Percentiles rank a stretch among this genome's conserved stretches.
Evolutionary conservation across 2,113 vertebrate genomes (phyloP).

Genomic region (Hylia prasina): DNA sequence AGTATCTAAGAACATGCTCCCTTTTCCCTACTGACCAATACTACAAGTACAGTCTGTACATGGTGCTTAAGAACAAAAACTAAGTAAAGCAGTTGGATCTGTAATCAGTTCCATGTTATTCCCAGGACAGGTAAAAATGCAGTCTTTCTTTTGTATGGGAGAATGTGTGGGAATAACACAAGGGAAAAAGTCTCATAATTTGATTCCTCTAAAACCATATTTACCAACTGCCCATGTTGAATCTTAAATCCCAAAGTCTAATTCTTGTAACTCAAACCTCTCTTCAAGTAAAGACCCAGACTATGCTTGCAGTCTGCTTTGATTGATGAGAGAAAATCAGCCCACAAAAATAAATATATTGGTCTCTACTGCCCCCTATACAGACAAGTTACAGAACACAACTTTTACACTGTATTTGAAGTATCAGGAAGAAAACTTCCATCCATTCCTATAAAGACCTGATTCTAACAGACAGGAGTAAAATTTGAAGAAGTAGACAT

Average conservation of each 20-base stretch:
- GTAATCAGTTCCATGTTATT: not conserved
- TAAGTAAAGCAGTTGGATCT: not conserved
- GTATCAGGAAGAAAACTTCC: not conserved
- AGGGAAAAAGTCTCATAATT: not conserved
- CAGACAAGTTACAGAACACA: not conserved
- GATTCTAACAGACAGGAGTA: not conserved
- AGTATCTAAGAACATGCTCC: not conserved
- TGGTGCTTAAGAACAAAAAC: not conserved
- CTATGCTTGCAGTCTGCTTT: not conserved
- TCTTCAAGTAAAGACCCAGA: not conserved
- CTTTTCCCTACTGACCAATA: not conserved
- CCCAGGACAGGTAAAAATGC: not conserved
- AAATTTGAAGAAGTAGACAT: not conserved
- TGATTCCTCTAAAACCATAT: not conserved
- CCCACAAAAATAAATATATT: not conserved
- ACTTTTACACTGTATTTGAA: not conserved
- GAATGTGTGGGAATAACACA: not conserved
- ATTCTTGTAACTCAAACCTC: not conserved
- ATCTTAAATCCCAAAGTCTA: not conserved
- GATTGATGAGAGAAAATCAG: not conserved
- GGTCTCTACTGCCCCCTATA: not conserved
- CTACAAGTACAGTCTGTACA: not conserved
- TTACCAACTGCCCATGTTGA: not conserved
- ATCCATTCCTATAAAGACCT: not conserved
- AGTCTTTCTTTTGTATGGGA: not conserved